These are phyloP conservation scores for Melikaiella ostensackeni DNA, from an alignment of 2,888 invertebrate genomes.

Conservation along the genomic window DNA sequence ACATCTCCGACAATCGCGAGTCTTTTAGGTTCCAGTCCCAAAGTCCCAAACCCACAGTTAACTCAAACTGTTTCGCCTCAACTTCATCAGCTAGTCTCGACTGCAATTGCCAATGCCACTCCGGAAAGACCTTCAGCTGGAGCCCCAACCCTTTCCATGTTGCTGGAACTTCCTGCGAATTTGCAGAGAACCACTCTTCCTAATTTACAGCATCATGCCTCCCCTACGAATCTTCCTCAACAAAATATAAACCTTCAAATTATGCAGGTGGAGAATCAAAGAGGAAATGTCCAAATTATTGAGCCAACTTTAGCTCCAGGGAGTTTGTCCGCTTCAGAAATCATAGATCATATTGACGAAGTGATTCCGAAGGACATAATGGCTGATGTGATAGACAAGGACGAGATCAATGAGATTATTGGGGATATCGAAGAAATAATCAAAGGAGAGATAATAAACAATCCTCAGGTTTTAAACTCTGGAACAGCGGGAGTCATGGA, in stretches of 20 bases:
- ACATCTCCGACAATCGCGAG: slow-evolving; percentile 80
- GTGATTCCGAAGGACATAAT: slow-evolving; percentile 73
- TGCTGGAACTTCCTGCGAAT: slow-evolving; percentile 80
- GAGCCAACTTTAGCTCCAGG: slow-evolving; percentile 41
- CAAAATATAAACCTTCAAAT: slow-evolving; percentile 48
- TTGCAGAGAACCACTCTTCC: slow-evolving; percentile 68
- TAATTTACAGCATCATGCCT: slow-evolving; percentile 54
- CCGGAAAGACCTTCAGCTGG: slow-evolving; percentile 82
- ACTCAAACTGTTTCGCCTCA: slow-evolving; percentile 76
- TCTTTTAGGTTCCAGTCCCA: slow-evolving; percentile 77
- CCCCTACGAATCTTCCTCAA: slow-evolving; percentile 52
- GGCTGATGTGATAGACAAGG: slow-evolving; percentile 72
- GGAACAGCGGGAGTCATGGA: slow-evolving; percentile 55
- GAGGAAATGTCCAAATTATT: slow-evolving; percentile 51
- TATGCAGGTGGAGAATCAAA: slow-evolving; percentile 49
- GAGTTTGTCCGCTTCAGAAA: slow-evolving; percentile 65
- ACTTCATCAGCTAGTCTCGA: slow-evolving; percentile 79
- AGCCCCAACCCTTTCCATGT: slow-evolving; percentile 87
- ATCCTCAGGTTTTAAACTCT: slow-evolving; percentile 62
- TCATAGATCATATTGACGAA: slow-evolving; percentile 72
- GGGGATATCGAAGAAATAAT: slow-evolving; percentile 74
- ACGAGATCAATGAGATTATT: slow-evolving; percentile 75
- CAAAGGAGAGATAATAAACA: slow-evolving; percentile 72
- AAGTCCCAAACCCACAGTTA: slow-evolving; percentile 65
- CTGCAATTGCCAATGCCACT: slow-evolving; percentile 72